Evolutionary conservation across 1,140 invertebrate species (phyloP), one percentile per base, ranked within the genome.

Genomic region (Drosophila kepulauana): DNA sequence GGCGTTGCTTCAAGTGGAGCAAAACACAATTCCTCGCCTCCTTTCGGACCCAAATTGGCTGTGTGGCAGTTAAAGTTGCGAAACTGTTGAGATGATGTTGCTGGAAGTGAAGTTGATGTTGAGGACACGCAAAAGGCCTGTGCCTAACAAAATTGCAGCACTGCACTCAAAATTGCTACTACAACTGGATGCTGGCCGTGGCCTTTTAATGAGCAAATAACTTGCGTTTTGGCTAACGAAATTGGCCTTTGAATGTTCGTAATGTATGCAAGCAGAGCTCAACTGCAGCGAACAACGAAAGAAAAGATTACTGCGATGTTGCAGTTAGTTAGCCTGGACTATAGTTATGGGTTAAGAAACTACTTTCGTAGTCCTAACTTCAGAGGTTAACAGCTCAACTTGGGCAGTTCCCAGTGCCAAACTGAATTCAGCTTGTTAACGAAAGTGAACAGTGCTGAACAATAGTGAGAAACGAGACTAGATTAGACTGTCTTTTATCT

Each of bases 131-230:
- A 75, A 85, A 85, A 85, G 82, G 82, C 79, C 67, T 80, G 77
- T 68, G 81, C 72, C 65, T 67, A 48, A 68, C 79, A 82, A 25
- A 25, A 82, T 82, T 78, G 79, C 56, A 68, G 63, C 41, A 48
- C 49, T 73, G 51, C 41, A 48, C 58, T 45, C 66, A 65, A 70
- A 82, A 78, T 82, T 81, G 51, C 51, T 33, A 13, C 28, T 75
- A 10, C 35, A 38, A 38, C 8, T 38, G 41, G 51, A 25, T 52
- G 25, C 28, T 79, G 61, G 8, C 51, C 41, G 35, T 13, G 66
- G 62, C 78, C 69, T 49, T 82, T 79, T 77, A 87, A 87, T 82
- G 79, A 82, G 84, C 84, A 75, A 63, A 87, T 75, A 79, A 70
- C 65, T 76, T 68, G 74, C 51, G 33, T 79, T 78, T 77, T 16